These are phyloP conservation scores for Gastrophryne carolinensis DNA, from an alignment of 2,797 vertebrate species.

Conservation along the genomic window DNA sequence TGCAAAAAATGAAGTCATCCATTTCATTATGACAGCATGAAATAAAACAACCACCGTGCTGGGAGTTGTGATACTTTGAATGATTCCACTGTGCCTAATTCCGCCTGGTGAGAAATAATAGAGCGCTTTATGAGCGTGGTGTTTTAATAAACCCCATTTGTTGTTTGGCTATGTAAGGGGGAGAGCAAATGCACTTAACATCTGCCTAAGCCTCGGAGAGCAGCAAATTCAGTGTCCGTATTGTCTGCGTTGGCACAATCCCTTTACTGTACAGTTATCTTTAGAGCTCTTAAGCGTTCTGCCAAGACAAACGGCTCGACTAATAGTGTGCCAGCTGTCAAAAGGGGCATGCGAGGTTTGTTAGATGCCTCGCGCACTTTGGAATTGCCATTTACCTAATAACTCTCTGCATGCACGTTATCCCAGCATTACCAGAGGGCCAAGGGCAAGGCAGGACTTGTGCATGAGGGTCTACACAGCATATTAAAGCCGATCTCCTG, in stretches of 20 bases:
- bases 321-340: conserved; percentile 49
- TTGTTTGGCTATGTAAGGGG: conserved; percentile 33
- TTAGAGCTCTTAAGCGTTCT: conserved; percentile 45
- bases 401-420: not conserved
- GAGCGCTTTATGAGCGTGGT: conserved; percentile 43
- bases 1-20: not conserved
- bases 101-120: conserved; percentile 36
- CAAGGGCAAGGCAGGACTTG: not conserved
- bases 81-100: conserved; percentile 24
- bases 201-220: conserved; percentile 47
- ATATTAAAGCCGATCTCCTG: too few relatives aligned
- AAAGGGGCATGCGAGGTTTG: conserved; percentile 28
- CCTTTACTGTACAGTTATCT: conserved; percentile 36
- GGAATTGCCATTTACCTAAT: not conserved
- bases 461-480: too few relatives aligned
- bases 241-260: conserved; percentile 43
- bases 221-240: conserved; percentile 37
- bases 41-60: conserved; percentile 24
- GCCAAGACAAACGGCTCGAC: conserved; percentile 46
- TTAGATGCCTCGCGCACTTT: conserved; percentile 5
- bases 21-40: conserved; percentile 7
- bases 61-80: conserved; percentile 10
- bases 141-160: conserved; percentile 48
- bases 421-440: not conserved
- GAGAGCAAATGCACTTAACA: conserved; percentile 48